phyloP scores from a whole-genome alignment of 2,113 vertebrate genomes.

The Boulengeromyrus knoepffleri region DNA sequence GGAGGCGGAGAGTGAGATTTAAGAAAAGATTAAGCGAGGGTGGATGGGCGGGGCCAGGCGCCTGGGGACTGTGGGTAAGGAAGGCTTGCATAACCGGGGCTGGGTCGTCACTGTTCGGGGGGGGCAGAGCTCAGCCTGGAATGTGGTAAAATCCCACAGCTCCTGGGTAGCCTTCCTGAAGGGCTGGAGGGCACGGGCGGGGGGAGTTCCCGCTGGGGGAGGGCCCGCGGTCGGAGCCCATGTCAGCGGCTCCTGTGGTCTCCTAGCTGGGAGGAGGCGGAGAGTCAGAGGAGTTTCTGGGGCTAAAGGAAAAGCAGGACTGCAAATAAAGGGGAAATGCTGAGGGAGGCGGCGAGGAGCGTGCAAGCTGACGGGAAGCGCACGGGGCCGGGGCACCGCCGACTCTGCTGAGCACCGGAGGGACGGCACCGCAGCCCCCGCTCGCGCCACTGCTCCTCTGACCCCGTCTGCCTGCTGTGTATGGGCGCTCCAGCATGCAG shows the following conservation, averaged over 20 bases:
- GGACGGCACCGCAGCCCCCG: background rate
- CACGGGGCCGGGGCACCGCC: background rate
- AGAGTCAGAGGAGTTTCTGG: background rate
- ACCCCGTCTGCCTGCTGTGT: background rate
- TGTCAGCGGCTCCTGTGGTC: background rate
- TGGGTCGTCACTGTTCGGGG: constrained; percentile 27
- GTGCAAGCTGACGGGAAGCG: background rate
- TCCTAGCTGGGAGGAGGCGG: background rate
- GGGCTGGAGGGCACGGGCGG: background rate
- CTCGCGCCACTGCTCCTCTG: background rate
- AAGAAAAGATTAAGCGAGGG: background rate
- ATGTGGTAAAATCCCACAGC: constrained; percentile 30
- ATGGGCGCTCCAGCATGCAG: constrained; percentile 37
- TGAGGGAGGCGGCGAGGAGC: background rate
- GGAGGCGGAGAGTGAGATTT: background rate
- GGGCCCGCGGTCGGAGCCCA: constrained; percentile 25
- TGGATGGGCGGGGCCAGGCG: constrained; percentile 23
- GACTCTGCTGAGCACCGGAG: background rate
- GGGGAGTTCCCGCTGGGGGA: constrained; percentile 26
- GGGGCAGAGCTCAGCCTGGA: constrained; percentile 36
- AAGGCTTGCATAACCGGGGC: constrained; percentile 56
- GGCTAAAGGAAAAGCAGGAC: background rate
- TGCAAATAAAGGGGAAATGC: background rate
- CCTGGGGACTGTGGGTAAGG: constrained; percentile 41
- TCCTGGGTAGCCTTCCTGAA: background rate